Conservation (phyloP, 2,113 vertebrate genomes). For the Alces alces region DNA sequence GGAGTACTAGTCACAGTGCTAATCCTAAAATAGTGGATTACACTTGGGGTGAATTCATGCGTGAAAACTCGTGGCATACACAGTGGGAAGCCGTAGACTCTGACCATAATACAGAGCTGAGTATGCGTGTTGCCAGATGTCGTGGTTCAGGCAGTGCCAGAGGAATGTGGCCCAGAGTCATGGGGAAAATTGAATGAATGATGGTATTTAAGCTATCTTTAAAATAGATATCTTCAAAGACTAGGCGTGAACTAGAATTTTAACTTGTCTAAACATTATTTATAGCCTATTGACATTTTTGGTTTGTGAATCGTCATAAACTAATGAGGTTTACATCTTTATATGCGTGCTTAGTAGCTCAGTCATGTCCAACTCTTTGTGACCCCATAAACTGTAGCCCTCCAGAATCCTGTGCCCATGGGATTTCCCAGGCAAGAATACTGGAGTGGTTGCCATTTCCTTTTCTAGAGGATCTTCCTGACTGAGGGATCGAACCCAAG, state of each 20-base stretch:
- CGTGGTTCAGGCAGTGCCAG: rapidly evolving
- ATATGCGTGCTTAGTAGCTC: background rate
- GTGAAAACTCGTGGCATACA: rapidly evolving
- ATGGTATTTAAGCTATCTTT: background rate
- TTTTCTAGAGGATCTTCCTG: background rate
- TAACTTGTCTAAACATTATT: background rate
- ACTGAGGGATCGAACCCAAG: background rate
- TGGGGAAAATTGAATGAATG: background rate
- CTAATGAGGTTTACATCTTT: background rate
- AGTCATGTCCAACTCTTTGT: background rate
- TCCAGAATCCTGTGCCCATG: background rate
- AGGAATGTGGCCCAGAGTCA: background rate
- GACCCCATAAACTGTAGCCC: background rate
- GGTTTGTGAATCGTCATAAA: background rate
- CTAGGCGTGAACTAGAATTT: background rate
- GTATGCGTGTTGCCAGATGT: rapidly evolving
- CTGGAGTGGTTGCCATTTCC: background rate
- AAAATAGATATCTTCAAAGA: background rate
- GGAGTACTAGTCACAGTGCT: background rate
- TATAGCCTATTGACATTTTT: background rate
- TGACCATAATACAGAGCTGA: background rate
- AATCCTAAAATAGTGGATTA: background rate
- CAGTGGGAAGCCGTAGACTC: background rate
- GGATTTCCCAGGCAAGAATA: background rate
- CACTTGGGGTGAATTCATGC: background rate